Conservation (phyloP, 2,113 vertebrate species). For the Psittacula cyanocephala region DNA sequence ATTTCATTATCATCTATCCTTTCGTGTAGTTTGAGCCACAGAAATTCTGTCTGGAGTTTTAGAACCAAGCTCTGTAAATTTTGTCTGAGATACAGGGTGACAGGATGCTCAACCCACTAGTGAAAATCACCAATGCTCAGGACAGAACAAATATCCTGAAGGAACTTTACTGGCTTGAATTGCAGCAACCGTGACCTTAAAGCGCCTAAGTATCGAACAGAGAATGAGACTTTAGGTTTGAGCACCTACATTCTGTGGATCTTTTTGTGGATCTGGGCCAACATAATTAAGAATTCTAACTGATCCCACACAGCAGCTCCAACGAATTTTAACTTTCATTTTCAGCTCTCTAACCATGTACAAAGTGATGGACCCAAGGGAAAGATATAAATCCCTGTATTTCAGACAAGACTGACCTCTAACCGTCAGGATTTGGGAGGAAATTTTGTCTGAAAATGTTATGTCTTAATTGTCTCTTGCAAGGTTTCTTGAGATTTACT, state of each 20-base stretch:
- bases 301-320: neutral
- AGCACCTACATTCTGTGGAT: neutral
- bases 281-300: slow-evolving; percentile 24
- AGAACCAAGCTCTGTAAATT: neutral
- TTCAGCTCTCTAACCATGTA: neutral
- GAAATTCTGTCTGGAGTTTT: neutral
- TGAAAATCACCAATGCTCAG: neutral
- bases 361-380: neutral
- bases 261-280: neutral
- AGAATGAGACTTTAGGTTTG: neutral
- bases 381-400: neutral
- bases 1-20: neutral
- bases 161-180: neutral
- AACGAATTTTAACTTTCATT: slow-evolving; percentile 9
- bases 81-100: neutral
- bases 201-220: neutral
- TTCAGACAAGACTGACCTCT: slow-evolving; percentile 9
- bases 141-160: neutral
- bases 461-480: slow-evolving; percentile 7
- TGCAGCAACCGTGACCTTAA: neutral
- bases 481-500: neutral
- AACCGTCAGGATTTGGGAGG: neutral
- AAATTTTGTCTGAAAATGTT: neutral
- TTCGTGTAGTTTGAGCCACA: neutral
- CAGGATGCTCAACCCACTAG: neutral